A percentile compares a stretch with the other conserved stretches of the same genome.
Conservation (phyloP, 2,797 vertebrate genomes). For the Sebastes reedi region DNA sequence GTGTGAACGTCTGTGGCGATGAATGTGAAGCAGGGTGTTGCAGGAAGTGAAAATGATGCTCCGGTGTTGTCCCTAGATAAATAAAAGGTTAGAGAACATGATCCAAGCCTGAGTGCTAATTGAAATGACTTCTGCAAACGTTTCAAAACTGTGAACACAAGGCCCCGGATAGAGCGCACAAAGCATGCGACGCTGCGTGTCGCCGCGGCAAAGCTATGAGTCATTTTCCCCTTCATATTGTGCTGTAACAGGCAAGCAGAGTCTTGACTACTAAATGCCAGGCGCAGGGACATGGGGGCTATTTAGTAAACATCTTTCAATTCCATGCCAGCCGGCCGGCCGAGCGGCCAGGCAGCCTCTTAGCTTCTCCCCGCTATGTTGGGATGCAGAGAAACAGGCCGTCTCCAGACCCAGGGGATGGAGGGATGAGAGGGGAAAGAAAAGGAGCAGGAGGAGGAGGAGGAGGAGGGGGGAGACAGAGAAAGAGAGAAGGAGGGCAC, state of each 20-base stretch:
- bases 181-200: constrained; percentile 1
- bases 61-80: constrained; percentile 35
- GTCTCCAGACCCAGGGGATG: constrained; percentile 67
- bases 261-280: constrained; percentile 71
- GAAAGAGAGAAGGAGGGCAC: constrained; percentile 74
- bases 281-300: constrained; percentile 72
- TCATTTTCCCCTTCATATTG: constrained; percentile 51
- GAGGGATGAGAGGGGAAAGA: constrained; percentile 67
- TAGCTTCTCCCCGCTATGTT: constrained; percentile 59
- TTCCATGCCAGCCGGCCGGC: constrained; percentile 61
- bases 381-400: constrained; percentile 71
- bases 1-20: constrained; percentile 34
- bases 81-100: constrained; percentile 8
- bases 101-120: constrained; percentile 30
- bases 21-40: constrained; percentile 39
- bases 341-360: constrained; percentile 57
- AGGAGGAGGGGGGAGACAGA: constrained; percentile 13
- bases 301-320: constrained; percentile 77
- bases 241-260: constrained; percentile 55
- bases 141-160: constrained; percentile 42
- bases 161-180: background rate
- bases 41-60: constrained; percentile 51
- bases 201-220: constrained; percentile 30
- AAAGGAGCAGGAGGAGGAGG: constrained; percentile 22
- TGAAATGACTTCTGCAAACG: constrained; percentile 43